phyloP scores from a whole-genome alignment of 1,140 invertebrate genomes.

The Diachasma alloeum region DNA sequence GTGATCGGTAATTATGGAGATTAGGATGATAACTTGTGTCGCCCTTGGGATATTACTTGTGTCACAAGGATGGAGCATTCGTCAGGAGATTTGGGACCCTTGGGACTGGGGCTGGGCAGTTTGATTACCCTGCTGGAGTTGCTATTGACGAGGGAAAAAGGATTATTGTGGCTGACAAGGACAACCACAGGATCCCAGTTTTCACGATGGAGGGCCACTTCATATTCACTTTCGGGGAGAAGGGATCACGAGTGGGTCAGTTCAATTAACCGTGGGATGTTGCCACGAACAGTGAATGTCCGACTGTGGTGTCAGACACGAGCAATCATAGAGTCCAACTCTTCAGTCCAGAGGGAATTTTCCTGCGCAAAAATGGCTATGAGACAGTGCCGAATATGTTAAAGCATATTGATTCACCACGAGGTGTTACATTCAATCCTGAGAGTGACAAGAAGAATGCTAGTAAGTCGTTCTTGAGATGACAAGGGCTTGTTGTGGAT shows the following conservation, averaged over 20 bases:
- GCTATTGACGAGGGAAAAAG: slow-evolving; percentile 79
- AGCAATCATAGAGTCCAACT: slow-evolving; percentile 92
- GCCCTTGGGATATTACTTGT: slow-evolving; percentile 92
- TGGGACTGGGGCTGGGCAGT: slow-evolving; percentile 84
- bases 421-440: slow-evolving; percentile 88
- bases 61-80: slow-evolving; percentile 78
- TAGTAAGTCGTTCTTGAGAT: slow-evolving; percentile 80
- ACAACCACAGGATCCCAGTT: slow-evolving; percentile 91
- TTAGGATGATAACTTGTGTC: slow-evolving; percentile 78
- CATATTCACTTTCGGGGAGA: slow-evolving; percentile 86
- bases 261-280: slow-evolving; percentile 98
- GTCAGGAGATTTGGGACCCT: slow-evolving; percentile 80
- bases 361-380: slow-evolving; percentile 86
- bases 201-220: slow-evolving; percentile 83
- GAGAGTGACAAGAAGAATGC: slow-evolving; percentile 76
- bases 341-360: slow-evolving; percentile 82
- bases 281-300: slow-evolving; percentile 80
- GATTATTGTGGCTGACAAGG: slow-evolving; percentile 93
- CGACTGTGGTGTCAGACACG: slow-evolving; percentile 92
- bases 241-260: slow-evolving; percentile 84
- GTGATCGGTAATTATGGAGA: slow-evolving; percentile 74
- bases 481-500: slow-evolving; percentile 89
- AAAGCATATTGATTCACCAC: slow-evolving; percentile 89
- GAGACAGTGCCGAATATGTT: slow-evolving; percentile 75
- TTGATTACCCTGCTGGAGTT: slow-evolving; percentile 91